phyloP scores from a whole-genome alignment of 2,113 vertebrate genomes.

The Erythrocebus patas region DNA sequence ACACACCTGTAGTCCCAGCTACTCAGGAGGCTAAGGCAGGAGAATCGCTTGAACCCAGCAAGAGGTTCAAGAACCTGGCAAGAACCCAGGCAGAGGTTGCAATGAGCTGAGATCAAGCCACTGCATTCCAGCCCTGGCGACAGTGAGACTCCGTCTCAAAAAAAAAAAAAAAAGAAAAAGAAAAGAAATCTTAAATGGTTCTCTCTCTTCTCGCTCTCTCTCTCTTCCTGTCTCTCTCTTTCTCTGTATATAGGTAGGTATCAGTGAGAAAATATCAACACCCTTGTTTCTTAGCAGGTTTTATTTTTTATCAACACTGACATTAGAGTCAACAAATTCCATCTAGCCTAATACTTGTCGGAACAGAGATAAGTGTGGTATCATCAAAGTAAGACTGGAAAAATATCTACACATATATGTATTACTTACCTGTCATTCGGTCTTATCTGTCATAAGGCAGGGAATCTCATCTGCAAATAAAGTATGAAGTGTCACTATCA shows the following conservation, averaged over 20 bases:
- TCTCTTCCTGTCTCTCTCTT: too few species aligned
- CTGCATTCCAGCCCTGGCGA: too few species aligned
- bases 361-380: neutral
- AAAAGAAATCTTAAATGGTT: neutral
- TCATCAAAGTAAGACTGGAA: neutral
- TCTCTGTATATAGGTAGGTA: neutral
- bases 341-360: neutral
- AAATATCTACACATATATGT: neutral
- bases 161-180: too few species aligned
- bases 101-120: too few species aligned
- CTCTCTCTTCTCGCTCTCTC: neutral
- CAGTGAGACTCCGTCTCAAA: too few species aligned
- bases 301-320: neutral
- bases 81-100: too few species aligned
- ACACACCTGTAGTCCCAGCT: too few species aligned
- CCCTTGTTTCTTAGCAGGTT: neutral
- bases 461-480: neutral
- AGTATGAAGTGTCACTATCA: neutral
- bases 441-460: neutral
- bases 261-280: neutral
- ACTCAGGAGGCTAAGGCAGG: too few species aligned
- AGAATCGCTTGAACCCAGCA: too few species aligned
- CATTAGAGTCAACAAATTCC: neutral
- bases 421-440: too few species aligned
- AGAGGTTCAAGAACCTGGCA: too few species aligned